Base-by-base conservation (phyloP, 2,113 vertebrate genomes). In the Setophaga petechia region DNA sequence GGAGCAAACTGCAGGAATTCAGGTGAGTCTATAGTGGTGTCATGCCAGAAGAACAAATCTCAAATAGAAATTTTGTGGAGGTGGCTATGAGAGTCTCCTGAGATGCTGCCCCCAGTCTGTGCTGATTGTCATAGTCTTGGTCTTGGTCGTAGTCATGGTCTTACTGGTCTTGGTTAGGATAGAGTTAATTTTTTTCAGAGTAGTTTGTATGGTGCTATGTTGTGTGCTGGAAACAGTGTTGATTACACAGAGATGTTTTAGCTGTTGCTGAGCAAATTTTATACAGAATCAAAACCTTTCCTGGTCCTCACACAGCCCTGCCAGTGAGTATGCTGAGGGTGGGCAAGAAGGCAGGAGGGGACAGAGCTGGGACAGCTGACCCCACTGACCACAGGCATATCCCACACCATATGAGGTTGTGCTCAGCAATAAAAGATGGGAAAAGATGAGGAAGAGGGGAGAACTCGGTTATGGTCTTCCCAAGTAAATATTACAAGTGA, bases 11-110 rank as follows among this genome's bases (percentile, higher is more conserved):
- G 14, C 18, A 58, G 8, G 37, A 87, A 66, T 75, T 87, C 52
- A 55, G 7, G 6, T 8, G 15, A 94, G 37, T 37, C 25, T 78
- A 28, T 43, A 47, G 39, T 44, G 33, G 12, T 73, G 27, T n/a
- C 75, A 31, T 54, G 28, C 9, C 6, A 9, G 27, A 78, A 76
- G 77, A 65, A 47, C 39, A 85, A 68, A 10, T 51, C 39, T 87
- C 11, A 61, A 31, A 31, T 0, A 61, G 35, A 65, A 80, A 46
- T 55, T 51, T 15, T 0, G 0, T 52, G 69, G 24, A 41, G 20
- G 16, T 75, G 52, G 19, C 15, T 63, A 31, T 0, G 2, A 83
- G 22, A 33, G 6, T 35, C 15, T 71, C 25, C 20, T 2, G 4
- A 59, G 20, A 19, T 55, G 11, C 15, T 51, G 20, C 2, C 18